Evolutionary conservation across 2,888 invertebrate species (phyloP), one percentile per base, ranked within the genome.

Genomic region (Lithophane semibrunnea): DNA sequence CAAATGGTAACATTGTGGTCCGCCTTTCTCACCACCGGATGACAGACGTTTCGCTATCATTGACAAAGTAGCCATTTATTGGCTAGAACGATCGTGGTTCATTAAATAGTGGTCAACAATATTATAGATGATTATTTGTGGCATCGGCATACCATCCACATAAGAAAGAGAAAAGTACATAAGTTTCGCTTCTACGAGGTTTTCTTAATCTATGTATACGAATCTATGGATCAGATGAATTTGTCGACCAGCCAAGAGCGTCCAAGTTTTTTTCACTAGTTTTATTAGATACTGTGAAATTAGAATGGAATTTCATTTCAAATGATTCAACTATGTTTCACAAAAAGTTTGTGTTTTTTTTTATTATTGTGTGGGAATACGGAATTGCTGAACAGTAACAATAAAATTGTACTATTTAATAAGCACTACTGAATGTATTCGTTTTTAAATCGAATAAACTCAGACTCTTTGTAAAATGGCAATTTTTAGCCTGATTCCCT

Each of bases 281-380:
- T 81, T 74, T 58, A 68, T 73, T 47, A 66, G 54, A 72, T 58
- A 79, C 80, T 83, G 87, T 87, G 85, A 86, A 87, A 88, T 87
- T 77, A 82, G 79, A 88, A 86, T 80, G 79, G 77, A 86, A 84
- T 79, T 78, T 85, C 60, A 66, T 80, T 88, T 77, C 64, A 78
- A 78, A 83, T 75, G 74, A 67, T 73, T 73, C 58, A 73, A 56
- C 47, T 69, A 52, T 58, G 12, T 49, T 76, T 37, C 18, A 72
- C 9, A 86, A 52, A 54, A 71, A 29, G 24, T 13, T 24, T 3
- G 47, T 66, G 1, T 29, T 69, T 52, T 64, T 82, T 64, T 71
- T 74, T 73, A 16, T 61, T 12, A 42, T 61, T 74, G 63, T 73
- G 67, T 82, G 72, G 52, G 77, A 77, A 65, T 44, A 42, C 29